Base-by-base conservation (phyloP, 2,888 invertebrate species). In the Carcina quercana region DNA sequence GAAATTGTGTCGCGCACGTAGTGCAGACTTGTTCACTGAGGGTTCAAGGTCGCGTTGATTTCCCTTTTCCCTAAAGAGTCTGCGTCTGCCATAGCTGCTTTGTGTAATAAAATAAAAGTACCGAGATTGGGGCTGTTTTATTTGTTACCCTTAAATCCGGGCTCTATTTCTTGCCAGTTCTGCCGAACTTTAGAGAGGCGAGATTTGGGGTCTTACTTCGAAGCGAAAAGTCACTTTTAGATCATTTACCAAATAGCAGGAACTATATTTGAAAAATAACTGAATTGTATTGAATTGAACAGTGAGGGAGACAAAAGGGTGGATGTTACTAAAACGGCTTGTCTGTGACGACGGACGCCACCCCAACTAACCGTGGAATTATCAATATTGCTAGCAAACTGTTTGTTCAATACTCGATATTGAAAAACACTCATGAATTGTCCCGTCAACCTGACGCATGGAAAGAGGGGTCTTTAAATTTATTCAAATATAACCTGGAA, bases 331-430 rank as follows among this genome's bases (percentile, higher is more conserved):
- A 11, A n/a, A 45, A 40, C 30, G 19, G 13, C n/a, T n/a, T 12
- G 12, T 20, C 24, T 46, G 48, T 42, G 60, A 54, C 70, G 67
- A 66, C 67, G 60, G 59, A 38, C 45, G 40, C 42, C 53, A 51
- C 55, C 51, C 50, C 43, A 37, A 12, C 34, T n/a, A n/a, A 34
- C 37, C 42, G 35, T 36, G 35, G 38, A 44, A 40, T 39, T 50
- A 47, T 29, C 39, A 40, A 21, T 38, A 38, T 29, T 36, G 26
- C 37, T 29, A 13, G 14, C 10, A 21, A 47, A 33, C 47, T 63
- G 58, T 64, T 65, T 62, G 59, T 58, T 58, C 62, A 56, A 59
- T 65, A 56, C 48, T 47, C 41, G 47, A 52, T 51, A 48, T 52
- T 46, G 51, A 44, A 50, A 47, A 41, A 50, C 58, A 20, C 3